Evolutionary conservation across 92 coral and sea anemone genomes (phyloP).

Genomic region (Isaurus tuberculatus): DNA sequence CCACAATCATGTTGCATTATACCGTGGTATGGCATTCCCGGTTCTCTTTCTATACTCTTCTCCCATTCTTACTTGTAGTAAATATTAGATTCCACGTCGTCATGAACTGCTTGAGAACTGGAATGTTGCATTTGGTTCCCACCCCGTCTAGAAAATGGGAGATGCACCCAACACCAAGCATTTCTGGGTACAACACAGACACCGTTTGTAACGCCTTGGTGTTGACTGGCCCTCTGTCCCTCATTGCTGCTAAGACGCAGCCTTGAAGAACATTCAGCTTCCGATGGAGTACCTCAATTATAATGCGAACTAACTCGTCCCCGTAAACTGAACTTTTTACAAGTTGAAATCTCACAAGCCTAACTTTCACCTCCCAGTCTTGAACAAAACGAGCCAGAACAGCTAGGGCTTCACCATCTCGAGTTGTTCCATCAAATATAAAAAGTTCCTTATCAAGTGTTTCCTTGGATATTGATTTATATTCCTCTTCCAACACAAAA

Average conservation of each 20-base stretch:
- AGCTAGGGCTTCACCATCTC: conserved; percentile 49
- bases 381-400: conserved; percentile 39
- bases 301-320: conserved; percentile 26
- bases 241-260: conserved; percentile 50
- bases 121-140: background rate
- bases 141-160: conserved; percentile 7
- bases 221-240: conserved; percentile 47
- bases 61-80: background rate
- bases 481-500: background rate
- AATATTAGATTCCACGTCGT: background rate
- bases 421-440: conserved; percentile 50
- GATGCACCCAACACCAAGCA: conserved; percentile 36
- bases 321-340: conserved; percentile 42
- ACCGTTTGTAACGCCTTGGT: conserved; percentile 33
- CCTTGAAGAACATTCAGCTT: conserved; percentile 50
- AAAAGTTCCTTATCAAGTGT: background rate
- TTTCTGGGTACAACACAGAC: conserved; percentile 10
- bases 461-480: background rate
- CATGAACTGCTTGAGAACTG: background rate
- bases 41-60: background rate
- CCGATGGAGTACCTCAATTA: conserved; percentile 42
- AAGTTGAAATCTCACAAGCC: conserved; percentile 35
- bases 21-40: background rate
- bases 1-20: conserved; percentile 6
- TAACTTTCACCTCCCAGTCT: conserved; percentile 42